Evolutionary conservation across 2,113 vertebrate species (phyloP), one percentile per base, ranked within the genome.

Genomic region (Phaetusa simplex): DNA sequence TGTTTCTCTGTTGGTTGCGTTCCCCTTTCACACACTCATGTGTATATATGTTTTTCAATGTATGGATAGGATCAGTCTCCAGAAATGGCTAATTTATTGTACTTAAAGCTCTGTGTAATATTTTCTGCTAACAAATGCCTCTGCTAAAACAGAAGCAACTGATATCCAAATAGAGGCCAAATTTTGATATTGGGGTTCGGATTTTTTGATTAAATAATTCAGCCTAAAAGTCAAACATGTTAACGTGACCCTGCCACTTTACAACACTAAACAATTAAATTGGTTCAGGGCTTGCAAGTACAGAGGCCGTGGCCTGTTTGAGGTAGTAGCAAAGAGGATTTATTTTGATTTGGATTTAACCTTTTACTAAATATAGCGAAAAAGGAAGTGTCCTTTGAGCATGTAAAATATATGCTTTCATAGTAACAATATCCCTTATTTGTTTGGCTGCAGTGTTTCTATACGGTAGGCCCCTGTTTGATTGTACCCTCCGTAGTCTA

Each of bases 281-380:
- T 74, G 59, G 34, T 91, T 90, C 62, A 88, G 62, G 42, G 53
- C 87, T 94, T 50, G 6, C 34, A 74, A 79, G 34, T 88, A 20
- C 52, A 74, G 61, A 87, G 53, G 69, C 71, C 16, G 0, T 61
- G 70, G 56, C 84, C 70, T 82, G 36, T 85, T 77, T 50, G 78
- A 93, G 66, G 42, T 36, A 32, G 62, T 50, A 76, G 84, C 58
- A 89, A 90, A 95, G 85, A 95, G 78, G 81, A 84, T 93, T 94
- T 93, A 59, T 93, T 89, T 93, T 87, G 40, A 76, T 92, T 85
- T 93, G 43, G 66, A 76, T 88, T 94, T 93, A 93, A 80, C 45
- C 66, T 94, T 96, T 90, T 85, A 55, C 70, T 90, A 91, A 96
- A 80, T 72, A 83, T 14, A 90, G 74, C 36, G 58, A 10, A 77